These are phyloP conservation scores for Rhamphomyia laevipes DNA, from an alignment of 2,888 invertebrate species.

Conservation along the genomic window DNA sequence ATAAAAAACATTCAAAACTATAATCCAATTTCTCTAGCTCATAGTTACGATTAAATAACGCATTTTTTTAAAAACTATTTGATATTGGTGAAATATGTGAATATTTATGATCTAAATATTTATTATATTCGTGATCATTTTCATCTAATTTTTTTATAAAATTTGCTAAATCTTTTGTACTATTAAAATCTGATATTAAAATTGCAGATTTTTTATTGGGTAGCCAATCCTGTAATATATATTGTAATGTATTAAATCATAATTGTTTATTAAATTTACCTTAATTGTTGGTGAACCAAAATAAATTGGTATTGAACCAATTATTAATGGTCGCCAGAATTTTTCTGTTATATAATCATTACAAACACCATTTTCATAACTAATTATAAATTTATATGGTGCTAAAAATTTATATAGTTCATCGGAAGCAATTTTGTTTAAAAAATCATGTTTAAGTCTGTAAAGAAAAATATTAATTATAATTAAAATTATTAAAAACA, in stretches of 20 bases:
- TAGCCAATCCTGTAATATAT: conserved; percentile 52
- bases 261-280: conserved; percentile 17
- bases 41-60: conserved; percentile 38
- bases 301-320: conserved; percentile 72
- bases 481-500: background rate
- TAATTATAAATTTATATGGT: conserved; percentile 69
- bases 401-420: conserved; percentile 51
- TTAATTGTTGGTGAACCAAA: conserved; percentile 60
- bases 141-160: conserved; percentile 44
- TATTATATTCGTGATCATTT: conserved; percentile 51
- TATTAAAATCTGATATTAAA: conserved; percentile 51
- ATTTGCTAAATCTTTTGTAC: conserved; percentile 47
- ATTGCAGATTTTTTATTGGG: conserved; percentile 64
- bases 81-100: conserved; percentile 33
- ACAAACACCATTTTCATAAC: conserved; percentile 74
- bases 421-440: conserved; percentile 48
- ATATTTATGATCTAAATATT: conserved; percentile 56
- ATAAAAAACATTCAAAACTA: conserved; percentile 61
- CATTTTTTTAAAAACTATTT: conserved; percentile 41
- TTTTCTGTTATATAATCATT: conserved; percentile 81
- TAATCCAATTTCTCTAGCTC: conserved; percentile 40
- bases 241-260: background rate
- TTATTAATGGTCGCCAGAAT: conserved; percentile 67
- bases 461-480: conserved; percentile 1
- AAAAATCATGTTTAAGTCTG: conserved; percentile 42